Conservation (phyloP, 2,797 vertebrate genomes). For the Staurois parvus region DNA sequence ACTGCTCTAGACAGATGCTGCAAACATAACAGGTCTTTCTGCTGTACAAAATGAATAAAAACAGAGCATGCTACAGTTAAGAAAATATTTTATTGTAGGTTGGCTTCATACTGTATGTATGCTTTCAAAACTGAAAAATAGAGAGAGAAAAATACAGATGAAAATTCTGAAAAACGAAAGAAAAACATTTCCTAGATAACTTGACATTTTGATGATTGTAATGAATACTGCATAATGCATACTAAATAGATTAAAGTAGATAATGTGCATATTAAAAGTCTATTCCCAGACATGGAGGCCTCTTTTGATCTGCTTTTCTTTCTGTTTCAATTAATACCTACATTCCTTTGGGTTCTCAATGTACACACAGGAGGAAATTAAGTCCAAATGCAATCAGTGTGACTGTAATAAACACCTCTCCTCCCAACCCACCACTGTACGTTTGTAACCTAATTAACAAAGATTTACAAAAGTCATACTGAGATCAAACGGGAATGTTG, state of each 20-base stretch:
- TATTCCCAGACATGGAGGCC: slow-evolving; percentile 1
- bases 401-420: slow-evolving; percentile 17
- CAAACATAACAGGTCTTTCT: neutral
- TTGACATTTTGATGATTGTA: neutral
- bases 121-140: neutral
- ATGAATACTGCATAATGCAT: slow-evolving; percentile 15
- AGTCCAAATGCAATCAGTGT: slow-evolving; percentile 42
- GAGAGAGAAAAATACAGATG: neutral
- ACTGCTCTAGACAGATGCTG: too few relatives aligned
- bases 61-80: neutral
- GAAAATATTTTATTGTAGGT: neutral
- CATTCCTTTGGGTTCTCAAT: slow-evolving; percentile 2
- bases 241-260: neutral
- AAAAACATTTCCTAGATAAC: neutral
- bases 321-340: slow-evolving; percentile 40
- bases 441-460: slow-evolving; percentile 28
- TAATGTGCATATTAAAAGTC: slow-evolving; percentile 12
- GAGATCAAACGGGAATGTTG: slow-evolving; percentile 44
- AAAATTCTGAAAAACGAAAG: neutral
- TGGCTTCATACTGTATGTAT: neutral
- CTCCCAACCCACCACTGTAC: slow-evolving; percentile 3
- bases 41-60: neutral
- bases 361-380: slow-evolving; percentile 41
- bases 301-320: slow-evolving; percentile 18
- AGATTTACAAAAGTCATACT: slow-evolving; percentile 21